phyloP scores from a whole-genome alignment of 2,888 invertebrate genomes.

The Nectonema munidae region DNA sequence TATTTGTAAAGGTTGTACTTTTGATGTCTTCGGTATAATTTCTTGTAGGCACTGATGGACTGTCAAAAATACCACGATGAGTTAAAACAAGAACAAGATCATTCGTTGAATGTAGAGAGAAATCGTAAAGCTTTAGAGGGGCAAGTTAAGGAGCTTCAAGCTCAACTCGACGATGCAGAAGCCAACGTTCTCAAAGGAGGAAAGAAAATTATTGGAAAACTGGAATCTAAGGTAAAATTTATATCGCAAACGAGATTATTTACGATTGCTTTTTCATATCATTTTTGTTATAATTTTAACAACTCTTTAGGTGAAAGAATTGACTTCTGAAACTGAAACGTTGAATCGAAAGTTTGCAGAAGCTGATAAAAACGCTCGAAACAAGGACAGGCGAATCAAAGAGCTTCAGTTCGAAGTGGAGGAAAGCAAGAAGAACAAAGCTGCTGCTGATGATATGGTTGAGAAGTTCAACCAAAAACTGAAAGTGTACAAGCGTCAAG shows the following conservation, averaged over 20 bases:
- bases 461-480: slow-evolving; percentile 99
- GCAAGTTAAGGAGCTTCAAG: slow-evolving; percentile 89
- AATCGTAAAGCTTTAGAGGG: slow-evolving; percentile 82
- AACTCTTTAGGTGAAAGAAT: slow-evolving; percentile 39
- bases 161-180: slow-evolving; percentile 78
- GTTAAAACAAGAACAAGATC: slow-evolving; percentile 92
- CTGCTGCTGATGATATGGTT: slow-evolving; percentile 91
- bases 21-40: not conserved
- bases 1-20: no score
- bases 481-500: slow-evolving; percentile 99
- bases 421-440: slow-evolving; percentile 98
- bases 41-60: slow-evolving; percentile 68
- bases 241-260: not conserved
- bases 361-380: slow-evolving; percentile 27
- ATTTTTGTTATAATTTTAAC: not conserved
- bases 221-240: slow-evolving; percentile 37
- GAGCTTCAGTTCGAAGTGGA: slow-evolving; percentile 84
- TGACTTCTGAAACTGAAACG: slow-evolving; percentile 35
- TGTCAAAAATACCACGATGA: slow-evolving; percentile 92
- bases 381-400: slow-evolving; percentile 41
- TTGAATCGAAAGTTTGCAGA: slow-evolving; percentile 79
- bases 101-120: slow-evolving; percentile 86
- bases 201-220: slow-evolving; percentile 88
- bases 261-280: not conserved
- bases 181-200: slow-evolving; percentile 90